Conservation (phyloP, 2,113 vertebrate genomes). For the Tupaia chinensis region DNA sequence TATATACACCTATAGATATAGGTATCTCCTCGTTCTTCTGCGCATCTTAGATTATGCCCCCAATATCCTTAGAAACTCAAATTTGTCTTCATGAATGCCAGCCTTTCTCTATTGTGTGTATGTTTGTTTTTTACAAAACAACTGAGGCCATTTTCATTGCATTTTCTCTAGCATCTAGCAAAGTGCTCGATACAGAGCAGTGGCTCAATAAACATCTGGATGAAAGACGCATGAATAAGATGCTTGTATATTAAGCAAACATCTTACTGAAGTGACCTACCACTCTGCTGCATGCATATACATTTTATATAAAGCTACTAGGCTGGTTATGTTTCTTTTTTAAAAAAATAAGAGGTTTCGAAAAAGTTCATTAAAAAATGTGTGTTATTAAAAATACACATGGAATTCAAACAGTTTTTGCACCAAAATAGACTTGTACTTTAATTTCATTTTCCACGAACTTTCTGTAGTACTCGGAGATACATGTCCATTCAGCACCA, state of each 20-base stretch:
- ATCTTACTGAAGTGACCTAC: not conserved
- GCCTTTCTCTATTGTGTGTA: not conserved
- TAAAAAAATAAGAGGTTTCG: too few relatives aligned
- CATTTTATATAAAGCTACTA: not conserved
- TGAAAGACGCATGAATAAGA: not conserved
- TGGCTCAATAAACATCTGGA: not conserved
- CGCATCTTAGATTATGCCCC: not conserved
- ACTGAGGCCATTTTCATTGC: slow-evolving; percentile 9
- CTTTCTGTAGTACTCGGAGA: too few relatives aligned
- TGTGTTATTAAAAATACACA: too few relatives aligned
- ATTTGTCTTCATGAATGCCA: not conserved
- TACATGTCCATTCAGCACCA: not conserved
- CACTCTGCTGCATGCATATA: not conserved
- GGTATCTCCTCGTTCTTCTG: not conserved
- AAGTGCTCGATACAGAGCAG: not conserved
- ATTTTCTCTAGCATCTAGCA: slow-evolving; percentile 1
- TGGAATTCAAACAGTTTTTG: too few relatives aligned
- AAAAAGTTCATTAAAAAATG: too few relatives aligned
- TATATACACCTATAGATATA: too few relatives aligned
- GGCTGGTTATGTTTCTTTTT: not conserved
- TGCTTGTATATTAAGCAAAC: not conserved
- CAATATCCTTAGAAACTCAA: not conserved
- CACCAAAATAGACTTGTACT: too few relatives aligned
- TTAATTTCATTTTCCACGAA: too few relatives aligned
- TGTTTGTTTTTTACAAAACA: not conserved